These are phyloP conservation scores for Raja brachyura DNA, from an alignment of 2,113 vertebrate genomes.

Conservation along the genomic window DNA sequence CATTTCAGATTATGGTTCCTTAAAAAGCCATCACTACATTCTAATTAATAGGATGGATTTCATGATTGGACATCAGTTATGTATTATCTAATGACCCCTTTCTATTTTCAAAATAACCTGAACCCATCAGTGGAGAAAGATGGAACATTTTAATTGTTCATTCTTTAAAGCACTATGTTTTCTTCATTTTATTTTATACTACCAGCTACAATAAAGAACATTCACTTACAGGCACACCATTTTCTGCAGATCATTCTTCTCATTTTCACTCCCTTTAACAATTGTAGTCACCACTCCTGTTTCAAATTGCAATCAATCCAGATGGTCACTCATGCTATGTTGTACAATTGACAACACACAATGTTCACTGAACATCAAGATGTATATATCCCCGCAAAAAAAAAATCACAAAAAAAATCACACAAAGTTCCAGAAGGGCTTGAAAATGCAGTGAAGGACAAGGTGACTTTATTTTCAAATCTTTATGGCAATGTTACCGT, in stretches of 20 bases:
- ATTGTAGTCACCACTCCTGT: constrained; percentile 46
- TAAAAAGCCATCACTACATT: not conserved
- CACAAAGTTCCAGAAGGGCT: not conserved
- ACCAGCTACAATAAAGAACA: not conserved
- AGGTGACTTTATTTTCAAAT: not conserved
- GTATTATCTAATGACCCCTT: not conserved
- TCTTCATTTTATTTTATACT: not conserved
- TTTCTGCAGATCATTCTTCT: constrained; percentile 69
- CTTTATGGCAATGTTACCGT: constrained; percentile 27
- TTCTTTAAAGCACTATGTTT: not conserved
- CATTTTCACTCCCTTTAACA: constrained; percentile 62
- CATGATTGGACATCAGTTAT: not conserved
- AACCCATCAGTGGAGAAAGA: not conserved
- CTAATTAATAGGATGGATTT: not conserved
- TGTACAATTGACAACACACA: constrained; percentile 47
- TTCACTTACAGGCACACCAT: constrained; percentile 66
- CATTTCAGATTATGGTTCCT: not conserved
- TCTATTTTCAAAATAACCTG: constrained; percentile 11
- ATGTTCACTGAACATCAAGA: constrained; percentile 41
- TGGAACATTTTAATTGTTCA: not conserved
- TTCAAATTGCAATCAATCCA: constrained; percentile 46
- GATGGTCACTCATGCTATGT: constrained; percentile 47
- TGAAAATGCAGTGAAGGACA: not conserved
- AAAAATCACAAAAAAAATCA: not conserved
- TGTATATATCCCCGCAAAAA: not conserved